A percentile compares a stretch with the other conserved stretches of the same genome.
Conservation (phyloP, 2,113 vertebrate genomes). For the Ammodytes dubius region DNA sequence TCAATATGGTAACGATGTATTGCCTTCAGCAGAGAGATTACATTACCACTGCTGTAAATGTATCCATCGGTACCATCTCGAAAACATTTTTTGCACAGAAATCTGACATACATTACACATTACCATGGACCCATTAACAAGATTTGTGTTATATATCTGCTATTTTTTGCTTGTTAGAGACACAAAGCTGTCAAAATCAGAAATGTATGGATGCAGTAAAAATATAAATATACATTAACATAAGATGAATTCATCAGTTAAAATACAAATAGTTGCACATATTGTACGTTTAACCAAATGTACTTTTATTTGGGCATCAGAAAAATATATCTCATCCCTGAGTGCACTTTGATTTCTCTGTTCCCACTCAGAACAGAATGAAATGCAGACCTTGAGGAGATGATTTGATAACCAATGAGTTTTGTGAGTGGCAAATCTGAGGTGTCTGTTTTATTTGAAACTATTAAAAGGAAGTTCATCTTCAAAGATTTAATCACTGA, state of each 20-base stretch:
- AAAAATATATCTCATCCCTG: background rate
- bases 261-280: background rate
- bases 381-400: slow-evolving; percentile 11
- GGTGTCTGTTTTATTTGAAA: slow-evolving; percentile 35
- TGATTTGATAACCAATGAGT: slow-evolving; percentile 31
- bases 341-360: background rate
- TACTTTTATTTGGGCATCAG: background rate
- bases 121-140: background rate
- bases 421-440: slow-evolving; percentile 25
- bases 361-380: background rate
- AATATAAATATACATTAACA: background rate
- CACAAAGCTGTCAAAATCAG: background rate
- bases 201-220: background rate
- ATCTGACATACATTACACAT: background rate
- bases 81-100: background rate
- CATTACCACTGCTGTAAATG: slow-evolving; percentile 4
- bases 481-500: slow-evolving; percentile 49
- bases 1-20: slow-evolving; percentile 26
- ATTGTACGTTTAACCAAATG: background rate
- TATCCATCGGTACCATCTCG: slow-evolving; percentile 13
- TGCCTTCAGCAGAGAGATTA: slow-evolving; percentile 1
- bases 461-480: slow-evolving; percentile 28
- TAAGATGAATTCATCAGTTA: no score
- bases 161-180: background rate
- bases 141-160: background rate